phyloP scores from a whole-genome alignment of 2,113 vertebrate genomes.

The Elephas maximus region DNA sequence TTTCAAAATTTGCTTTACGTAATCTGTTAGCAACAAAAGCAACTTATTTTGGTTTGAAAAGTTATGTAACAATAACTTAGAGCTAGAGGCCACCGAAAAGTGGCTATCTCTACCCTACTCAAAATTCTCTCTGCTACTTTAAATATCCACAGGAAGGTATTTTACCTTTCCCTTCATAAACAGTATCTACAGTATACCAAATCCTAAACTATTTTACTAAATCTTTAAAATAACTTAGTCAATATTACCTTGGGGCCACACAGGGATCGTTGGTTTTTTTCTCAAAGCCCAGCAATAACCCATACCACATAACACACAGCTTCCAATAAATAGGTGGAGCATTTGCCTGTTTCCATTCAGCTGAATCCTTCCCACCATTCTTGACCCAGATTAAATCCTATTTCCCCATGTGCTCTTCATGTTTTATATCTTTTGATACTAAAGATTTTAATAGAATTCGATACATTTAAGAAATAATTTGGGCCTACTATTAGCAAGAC shows the following conservation, averaged over 20 bases:
- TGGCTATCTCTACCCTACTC: background rate
- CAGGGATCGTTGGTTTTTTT: background rate
- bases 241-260: conserved; percentile 50
- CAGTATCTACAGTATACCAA: background rate
- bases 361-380: conserved; percentile 45
- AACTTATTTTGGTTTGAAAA: conserved; percentile 42
- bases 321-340: background rate
- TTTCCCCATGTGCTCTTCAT: background rate
- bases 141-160: conserved; percentile 13
- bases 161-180: conserved; percentile 36
- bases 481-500: background rate
- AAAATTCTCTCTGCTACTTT: conserved; percentile 51
- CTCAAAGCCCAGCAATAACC: conserved; percentile 60
- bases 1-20: conserved; percentile 54
- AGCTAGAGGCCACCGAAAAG: conserved; percentile 18
- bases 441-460: conserved; percentile 42
- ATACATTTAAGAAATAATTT: conserved; percentile 29
- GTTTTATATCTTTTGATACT: background rate
- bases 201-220: conserved; percentile 48
- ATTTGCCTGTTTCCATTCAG: conserved; percentile 12
- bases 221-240: conserved; percentile 61
- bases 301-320: background rate
- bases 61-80: background rate
- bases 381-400: conserved; percentile 41
- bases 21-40: conserved; percentile 22